These are phyloP conservation scores for Pristionchus maxplancki DNA, from an alignment of 2,888 invertebrate genomes.

Conservation along the genomic window DNA sequence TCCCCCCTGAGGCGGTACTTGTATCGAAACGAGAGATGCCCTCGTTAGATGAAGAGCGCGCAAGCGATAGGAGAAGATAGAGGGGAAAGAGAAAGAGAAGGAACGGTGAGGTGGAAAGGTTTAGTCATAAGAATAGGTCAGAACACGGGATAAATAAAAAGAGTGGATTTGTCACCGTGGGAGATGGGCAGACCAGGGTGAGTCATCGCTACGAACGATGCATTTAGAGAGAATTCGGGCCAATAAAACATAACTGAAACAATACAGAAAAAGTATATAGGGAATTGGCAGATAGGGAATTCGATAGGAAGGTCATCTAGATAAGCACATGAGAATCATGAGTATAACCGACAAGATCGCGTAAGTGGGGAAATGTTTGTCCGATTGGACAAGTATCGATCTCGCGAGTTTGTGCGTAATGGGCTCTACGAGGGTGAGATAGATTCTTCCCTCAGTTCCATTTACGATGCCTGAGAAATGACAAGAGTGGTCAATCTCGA, in stretches of 20 bases:
- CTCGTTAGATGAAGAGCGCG: constrained; percentile 40
- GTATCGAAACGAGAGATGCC: constrained; percentile 19
- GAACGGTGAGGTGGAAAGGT: background rate
- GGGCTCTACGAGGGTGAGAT: background rate
- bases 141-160: background rate
- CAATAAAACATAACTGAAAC: too few species aligned
- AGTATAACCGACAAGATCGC: constrained; percentile 5
- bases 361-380: background rate
- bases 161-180: background rate
- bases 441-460: background rate
- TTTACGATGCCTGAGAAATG: constrained; percentile 32
- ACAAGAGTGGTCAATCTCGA: background rate
- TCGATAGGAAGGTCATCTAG: background rate
- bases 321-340: background rate
- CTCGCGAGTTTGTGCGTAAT: background rate
- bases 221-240: too few species aligned
- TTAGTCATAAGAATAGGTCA: background rate
- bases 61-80: background rate
- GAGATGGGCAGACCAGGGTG: too few species aligned
- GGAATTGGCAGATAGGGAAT: background rate
- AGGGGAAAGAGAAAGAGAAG: background rate
- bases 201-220: background rate
- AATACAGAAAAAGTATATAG: too few species aligned
- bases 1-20: background rate
- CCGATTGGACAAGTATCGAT: constrained; percentile 22